Evolutionary conservation across 2,888 invertebrate species (phyloP).

Genomic region (Eristalis pertinax): DNA sequence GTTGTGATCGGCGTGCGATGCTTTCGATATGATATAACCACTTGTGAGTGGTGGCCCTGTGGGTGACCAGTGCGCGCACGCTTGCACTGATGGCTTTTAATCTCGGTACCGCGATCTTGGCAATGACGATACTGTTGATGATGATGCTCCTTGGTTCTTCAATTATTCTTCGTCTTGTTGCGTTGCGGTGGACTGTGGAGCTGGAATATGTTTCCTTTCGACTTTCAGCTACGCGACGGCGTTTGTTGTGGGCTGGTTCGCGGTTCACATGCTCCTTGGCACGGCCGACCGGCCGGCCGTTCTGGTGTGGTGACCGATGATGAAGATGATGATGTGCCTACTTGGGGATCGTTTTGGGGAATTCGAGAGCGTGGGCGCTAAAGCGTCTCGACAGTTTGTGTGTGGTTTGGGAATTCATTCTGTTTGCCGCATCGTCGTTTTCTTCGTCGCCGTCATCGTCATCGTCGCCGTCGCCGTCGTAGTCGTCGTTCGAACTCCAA

Average conservation of each 20-base stretch:
- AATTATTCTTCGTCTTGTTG: slow-evolving; percentile 72
- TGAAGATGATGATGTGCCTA: slow-evolving; percentile 69
- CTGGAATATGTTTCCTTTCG: slow-evolving; percentile 46
- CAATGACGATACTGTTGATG: slow-evolving; percentile 62
- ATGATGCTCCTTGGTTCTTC: slow-evolving; percentile 70
- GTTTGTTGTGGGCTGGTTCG: slow-evolving; percentile 45
- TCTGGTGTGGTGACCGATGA: slow-evolving; percentile 54
- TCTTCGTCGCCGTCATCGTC: slow-evolving; percentile 18
- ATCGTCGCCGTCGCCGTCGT: slow-evolving; percentile 15
- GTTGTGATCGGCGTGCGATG: slow-evolving; percentile 60
- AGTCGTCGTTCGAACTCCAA: slow-evolving; percentile 3
- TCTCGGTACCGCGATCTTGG: slow-evolving; percentile 63
- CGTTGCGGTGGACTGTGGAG: slow-evolving; percentile 5
- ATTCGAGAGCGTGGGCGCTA: slow-evolving; percentile 72
- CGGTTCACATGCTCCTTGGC: slow-evolving; percentile 70
- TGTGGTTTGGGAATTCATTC: slow-evolving; percentile 70
- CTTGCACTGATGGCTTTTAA: slow-evolving; percentile 71
- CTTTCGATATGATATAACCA: slow-evolving; percentile 71
- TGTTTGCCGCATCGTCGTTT: slow-evolving; percentile 17
- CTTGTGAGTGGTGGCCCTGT: slow-evolving; percentile 71
- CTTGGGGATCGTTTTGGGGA: slow-evolving; percentile 68
- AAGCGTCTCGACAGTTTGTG: slow-evolving; percentile 72
- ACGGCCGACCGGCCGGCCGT: slow-evolving; percentile 26
- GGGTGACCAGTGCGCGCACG: slow-evolving; percentile 71
- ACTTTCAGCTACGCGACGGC: slow-evolving; percentile 10